A percentile compares a stretch with the other conserved stretches of the same genome.
Conservation (phyloP, 2,113 vertebrate species). For the Cariama cristata region DNA sequence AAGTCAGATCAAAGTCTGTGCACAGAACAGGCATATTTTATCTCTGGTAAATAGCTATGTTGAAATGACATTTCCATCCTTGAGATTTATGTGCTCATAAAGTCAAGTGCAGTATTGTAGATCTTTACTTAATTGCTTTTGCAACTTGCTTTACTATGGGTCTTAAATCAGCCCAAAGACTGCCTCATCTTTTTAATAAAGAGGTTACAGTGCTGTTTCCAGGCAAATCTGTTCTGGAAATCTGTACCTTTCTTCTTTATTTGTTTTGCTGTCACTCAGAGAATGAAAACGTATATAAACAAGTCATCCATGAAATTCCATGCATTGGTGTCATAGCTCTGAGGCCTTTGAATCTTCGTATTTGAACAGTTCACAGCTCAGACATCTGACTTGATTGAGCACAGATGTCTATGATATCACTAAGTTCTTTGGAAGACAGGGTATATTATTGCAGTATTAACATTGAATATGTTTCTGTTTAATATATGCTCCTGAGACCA, state of each 20-base stretch:
- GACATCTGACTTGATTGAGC: constrained; percentile 6
- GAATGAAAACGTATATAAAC: constrained; percentile 29
- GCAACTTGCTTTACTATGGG: neutral
- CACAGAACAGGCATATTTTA: neutral
- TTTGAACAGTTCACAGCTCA: constrained; percentile 15
- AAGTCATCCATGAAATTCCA: constrained; percentile 51
- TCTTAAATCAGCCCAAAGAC: neutral
- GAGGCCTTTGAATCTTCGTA: constrained; percentile 14
- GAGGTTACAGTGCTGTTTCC: neutral
- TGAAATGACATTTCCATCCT: neutral
- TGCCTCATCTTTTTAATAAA: neutral
- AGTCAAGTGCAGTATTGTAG: neutral
- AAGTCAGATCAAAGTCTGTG: neutral
- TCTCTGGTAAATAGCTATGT: neutral
- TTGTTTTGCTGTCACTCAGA: constrained; percentile 52
- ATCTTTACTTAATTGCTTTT: constrained; percentile 10
- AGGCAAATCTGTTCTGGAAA: constrained; percentile 31
- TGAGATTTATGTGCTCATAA: constrained; percentile 15
- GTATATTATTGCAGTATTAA: constrained; percentile 20
- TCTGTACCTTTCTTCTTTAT: constrained; percentile 31
- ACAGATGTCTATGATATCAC: constrained; percentile 60
- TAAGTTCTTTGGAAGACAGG: neutral
- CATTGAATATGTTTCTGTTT: neutral
- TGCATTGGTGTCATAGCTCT: constrained; percentile 38
- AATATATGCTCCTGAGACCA: neutral